Evolutionary conservation across 2,113 vertebrate species (phyloP).

Genomic region (Periophthalmus modestus): DNA sequence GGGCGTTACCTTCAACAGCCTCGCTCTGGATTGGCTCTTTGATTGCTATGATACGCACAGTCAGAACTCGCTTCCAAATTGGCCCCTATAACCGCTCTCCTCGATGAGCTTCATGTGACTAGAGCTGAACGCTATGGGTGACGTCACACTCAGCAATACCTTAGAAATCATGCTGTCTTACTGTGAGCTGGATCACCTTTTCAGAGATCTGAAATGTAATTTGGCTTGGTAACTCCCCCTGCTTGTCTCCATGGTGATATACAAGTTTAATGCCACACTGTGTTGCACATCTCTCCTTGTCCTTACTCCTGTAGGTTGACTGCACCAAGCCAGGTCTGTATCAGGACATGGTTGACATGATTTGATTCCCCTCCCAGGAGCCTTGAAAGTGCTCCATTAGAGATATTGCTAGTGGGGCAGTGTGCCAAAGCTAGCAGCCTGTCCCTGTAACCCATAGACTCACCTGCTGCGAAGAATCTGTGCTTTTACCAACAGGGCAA

Average conservation of each 20-base stretch:
- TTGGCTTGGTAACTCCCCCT: neutral
- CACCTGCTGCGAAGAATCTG: conserved; percentile 70
- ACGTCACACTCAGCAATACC: neutral
- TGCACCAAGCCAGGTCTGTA: conserved; percentile 43
- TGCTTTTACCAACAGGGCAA: conserved; percentile 50
- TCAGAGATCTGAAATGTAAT: neutral
- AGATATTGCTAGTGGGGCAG: conserved; percentile 55
- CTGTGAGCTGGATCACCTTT: neutral
- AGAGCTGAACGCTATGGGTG: no score
- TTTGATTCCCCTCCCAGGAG: conserved; percentile 69
- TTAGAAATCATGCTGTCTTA: neutral
- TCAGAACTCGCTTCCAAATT: no score
- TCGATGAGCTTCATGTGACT: no score
- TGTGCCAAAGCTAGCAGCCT: conserved; percentile 57
- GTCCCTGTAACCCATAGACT: conserved; percentile 55
- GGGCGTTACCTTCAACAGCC: no score
- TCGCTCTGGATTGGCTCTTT: no score
- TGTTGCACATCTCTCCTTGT: neutral
- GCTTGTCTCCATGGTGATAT: neutral
- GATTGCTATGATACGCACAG: no score
- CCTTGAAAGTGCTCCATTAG: conserved; percentile 72
- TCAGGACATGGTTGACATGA: conserved; percentile 63
- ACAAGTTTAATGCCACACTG: neutral
- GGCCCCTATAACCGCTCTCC: no score
- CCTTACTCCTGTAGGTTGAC: conserved; percentile 20